A percentile compares a stretch with the other conserved stretches of the same genome.
phyloP scores from a whole-genome alignment of 2,797 vertebrate species.

The Danio kyathit region DNA sequence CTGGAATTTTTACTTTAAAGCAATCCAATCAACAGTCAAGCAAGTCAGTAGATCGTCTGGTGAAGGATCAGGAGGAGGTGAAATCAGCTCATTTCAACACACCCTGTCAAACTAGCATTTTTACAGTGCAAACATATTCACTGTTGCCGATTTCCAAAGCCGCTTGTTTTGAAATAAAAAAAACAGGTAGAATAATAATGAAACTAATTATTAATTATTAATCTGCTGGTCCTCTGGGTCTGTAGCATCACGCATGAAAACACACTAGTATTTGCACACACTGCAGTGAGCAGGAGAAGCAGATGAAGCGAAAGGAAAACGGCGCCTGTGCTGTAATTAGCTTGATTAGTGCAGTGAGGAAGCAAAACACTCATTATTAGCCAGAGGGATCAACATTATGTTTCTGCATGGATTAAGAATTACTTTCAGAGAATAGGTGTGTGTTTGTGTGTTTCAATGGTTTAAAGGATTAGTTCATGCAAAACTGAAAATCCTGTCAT shows the following conservation, averaged over 20 bases:
- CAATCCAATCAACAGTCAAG: no score
- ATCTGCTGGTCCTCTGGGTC: conserved; percentile 10
- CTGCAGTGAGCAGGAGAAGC: conserved; percentile 27
- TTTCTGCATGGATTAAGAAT: conserved; percentile 7
- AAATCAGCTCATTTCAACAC: no score
- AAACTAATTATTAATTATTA: conserved; percentile 3
- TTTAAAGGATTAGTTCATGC: conserved; percentile 22
- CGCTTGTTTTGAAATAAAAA: conserved; percentile 1
- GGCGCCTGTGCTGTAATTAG: conserved; percentile 46
- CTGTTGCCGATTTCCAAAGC: background rate
- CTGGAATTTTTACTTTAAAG: no score
- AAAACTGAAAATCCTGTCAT: conserved; percentile 11
- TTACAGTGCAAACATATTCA: no score
- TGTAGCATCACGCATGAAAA: conserved; percentile 19
- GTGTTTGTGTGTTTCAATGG: background rate
- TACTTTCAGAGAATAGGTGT: background rate
- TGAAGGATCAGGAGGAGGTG: no score
- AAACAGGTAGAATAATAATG: background rate
- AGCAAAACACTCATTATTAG: conserved; percentile 41
- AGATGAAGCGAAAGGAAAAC: background rate
- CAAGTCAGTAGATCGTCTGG: no score
- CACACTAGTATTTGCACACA: conserved; percentile 13
- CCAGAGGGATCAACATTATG: conserved; percentile 45
- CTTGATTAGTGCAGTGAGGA: conserved; percentile 51
- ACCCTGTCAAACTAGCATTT: no score